A percentile compares a stretch with the other conserved stretches of the same genome.
Conservation (phyloP, 2,797 vertebrate genomes). For the Onychomys leucogaster region DNA sequence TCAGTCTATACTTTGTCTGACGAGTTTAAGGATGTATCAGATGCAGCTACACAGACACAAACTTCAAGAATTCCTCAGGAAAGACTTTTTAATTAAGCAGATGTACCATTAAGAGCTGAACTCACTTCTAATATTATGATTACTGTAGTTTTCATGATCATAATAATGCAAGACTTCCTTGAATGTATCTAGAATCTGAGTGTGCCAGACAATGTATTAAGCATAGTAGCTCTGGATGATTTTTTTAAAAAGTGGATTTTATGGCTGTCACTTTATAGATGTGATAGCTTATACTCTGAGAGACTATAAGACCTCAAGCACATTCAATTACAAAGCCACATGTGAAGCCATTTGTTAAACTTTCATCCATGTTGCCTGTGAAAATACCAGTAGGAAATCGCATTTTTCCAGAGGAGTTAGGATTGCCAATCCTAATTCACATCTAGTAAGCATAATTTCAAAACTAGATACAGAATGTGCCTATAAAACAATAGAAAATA, state of each 20-base stretch:
- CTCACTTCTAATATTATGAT: background rate
- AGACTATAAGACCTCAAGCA: background rate
- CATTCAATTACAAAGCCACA: background rate
- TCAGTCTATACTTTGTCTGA: constrained; percentile 34
- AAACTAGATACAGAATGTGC: background rate
- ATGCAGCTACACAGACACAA: constrained; percentile 13
- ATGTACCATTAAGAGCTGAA: background rate
- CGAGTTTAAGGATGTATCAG: constrained; percentile 46
- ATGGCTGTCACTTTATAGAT: background rate
- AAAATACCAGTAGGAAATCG: background rate
- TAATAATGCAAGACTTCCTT: background rate
- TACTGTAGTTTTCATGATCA: background rate
- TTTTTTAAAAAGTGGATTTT: background rate
- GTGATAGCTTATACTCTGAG: background rate
- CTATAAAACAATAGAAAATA: background rate
- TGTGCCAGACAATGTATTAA: background rate
- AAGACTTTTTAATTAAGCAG: background rate
- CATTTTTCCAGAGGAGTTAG: background rate
- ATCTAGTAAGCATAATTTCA: constrained; percentile 18
- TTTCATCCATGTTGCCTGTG: background rate
- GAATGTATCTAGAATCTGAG: background rate
- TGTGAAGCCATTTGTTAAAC: background rate
- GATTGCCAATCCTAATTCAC: background rate
- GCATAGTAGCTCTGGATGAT: background rate
- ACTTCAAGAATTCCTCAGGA: background rate